These are phyloP conservation scores for Exocentrus adspersus DNA, from an alignment of 2,888 invertebrate species.

Conservation along the genomic window DNA sequence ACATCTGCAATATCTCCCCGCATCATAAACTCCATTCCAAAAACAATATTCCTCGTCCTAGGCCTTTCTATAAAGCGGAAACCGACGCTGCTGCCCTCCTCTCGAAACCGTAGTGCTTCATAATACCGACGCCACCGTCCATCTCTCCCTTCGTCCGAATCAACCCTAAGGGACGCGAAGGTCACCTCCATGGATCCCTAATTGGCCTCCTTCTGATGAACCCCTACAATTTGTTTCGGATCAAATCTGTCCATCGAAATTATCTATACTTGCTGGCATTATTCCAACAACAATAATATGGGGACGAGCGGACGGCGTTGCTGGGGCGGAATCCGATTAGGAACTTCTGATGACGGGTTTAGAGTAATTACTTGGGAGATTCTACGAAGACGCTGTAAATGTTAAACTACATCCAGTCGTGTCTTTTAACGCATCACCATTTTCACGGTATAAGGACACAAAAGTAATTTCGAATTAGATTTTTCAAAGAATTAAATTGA, in stretches of 20 bases:
- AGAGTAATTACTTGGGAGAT: conserved; percentile 11
- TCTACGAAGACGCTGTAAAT: too few species aligned
- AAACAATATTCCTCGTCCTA: conserved; percentile 34
- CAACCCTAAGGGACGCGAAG: conserved; percentile 20
- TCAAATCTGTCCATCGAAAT: conserved; percentile 46
- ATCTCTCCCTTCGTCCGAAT: conserved; percentile 8
- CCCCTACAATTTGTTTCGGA: conserved; percentile 45
- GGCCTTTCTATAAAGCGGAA: conserved; percentile 14
- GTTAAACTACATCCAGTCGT: too few species aligned
- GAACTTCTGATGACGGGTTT: conserved; percentile 29
- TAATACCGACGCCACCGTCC: conserved; percentile 8
- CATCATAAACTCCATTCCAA: conserved; percentile 11
- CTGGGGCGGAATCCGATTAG: conserved; percentile 38
- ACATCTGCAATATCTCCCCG: background rate
- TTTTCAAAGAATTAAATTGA: too few species aligned
- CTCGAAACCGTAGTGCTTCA: background rate
- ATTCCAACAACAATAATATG: conserved; percentile 36
- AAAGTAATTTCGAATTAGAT: too few species aligned
- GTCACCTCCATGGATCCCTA: conserved; percentile 32
- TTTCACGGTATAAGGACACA: too few species aligned
- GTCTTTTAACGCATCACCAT: too few species aligned
- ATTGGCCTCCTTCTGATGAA: conserved; percentile 46
- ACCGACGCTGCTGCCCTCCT: conserved; percentile 9
- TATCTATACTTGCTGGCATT: conserved; percentile 34
- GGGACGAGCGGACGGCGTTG: conserved; percentile 31